Evolutionary conservation across 2,888 invertebrate species (phyloP).

Genomic region (Drepana falcataria): DNA sequence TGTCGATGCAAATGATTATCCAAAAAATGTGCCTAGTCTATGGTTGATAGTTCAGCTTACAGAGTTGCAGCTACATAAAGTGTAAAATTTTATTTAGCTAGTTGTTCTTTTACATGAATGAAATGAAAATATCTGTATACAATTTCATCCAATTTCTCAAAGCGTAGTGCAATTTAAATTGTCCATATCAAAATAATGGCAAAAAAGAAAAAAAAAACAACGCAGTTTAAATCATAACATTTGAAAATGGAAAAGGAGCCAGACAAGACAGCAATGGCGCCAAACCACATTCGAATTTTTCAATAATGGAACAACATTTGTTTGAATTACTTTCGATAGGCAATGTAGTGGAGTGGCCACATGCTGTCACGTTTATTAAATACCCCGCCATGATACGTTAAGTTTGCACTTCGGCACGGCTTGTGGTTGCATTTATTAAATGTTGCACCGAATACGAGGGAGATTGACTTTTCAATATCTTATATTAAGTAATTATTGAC

Average conservation of each 20-base stretch:
- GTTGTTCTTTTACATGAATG: no score
- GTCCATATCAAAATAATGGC: no score
- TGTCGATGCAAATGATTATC: no score
- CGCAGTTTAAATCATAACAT: not conserved
- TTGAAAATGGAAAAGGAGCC: not conserved
- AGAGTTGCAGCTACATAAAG: no score
- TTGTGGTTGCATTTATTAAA: not conserved
- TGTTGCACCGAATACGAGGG: not conserved
- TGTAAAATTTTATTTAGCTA: no score
- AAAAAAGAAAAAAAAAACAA: no score
- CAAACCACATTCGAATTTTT: conserved; percentile 11
- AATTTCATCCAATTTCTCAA: no score
- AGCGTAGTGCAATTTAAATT: no score
- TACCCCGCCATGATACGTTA: conserved; percentile 36
- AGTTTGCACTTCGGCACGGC: conserved; percentile 4
- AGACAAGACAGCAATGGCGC: not conserved
- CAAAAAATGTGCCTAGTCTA: no score
- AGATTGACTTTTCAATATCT: not conserved
- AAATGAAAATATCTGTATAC: no score
- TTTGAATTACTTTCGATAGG: conserved; percentile 44
- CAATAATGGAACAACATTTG: conserved; percentile 48
- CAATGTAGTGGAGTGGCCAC: conserved; percentile 43
- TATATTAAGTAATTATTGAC: not conserved
- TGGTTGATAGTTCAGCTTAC: no score
- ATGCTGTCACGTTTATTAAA: conserved; percentile 57